A percentile compares a stretch with the other conserved stretches of the same genome.
These are phyloP conservation scores for Oncorhynchus kisutch DNA, from an alignment of 2,113 vertebrate species.

Conservation along the genomic window DNA sequence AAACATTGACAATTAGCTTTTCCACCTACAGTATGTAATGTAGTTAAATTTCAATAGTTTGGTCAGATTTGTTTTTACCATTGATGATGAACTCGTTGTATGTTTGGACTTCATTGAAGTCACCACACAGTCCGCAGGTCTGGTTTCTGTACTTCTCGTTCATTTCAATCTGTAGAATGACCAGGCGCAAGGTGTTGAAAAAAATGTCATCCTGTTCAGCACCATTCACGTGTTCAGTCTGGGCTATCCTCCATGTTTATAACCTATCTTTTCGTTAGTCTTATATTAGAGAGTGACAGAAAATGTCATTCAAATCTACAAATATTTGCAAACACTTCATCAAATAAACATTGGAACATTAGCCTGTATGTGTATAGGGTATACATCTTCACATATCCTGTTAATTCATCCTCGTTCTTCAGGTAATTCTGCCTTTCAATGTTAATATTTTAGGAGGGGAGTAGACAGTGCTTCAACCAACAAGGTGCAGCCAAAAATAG, in stretches of 20 bases:
- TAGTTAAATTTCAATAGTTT: not conserved
- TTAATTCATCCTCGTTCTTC: not conserved
- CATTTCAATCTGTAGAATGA: constrained; percentile 65
- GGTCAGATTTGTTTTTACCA: constrained; percentile 45
- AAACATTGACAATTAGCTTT: not conserved
- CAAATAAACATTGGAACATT: not conserved
- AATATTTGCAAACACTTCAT: constrained; percentile 1
- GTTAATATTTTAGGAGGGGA: too few species aligned
- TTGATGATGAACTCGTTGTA: constrained; percentile 53
- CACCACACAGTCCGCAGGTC: constrained; percentile 75
- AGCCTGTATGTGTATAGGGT: not conserved
- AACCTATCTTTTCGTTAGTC: not conserved
- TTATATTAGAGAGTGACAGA: not conserved
- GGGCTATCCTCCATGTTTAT: too few species aligned
- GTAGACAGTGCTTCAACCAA: too few species aligned
- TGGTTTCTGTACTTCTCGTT: constrained; percentile 57
- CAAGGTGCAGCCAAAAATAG: too few species aligned
- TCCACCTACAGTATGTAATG: not conserved
- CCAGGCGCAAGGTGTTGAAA: not conserved
- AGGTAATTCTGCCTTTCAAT: not conserved
- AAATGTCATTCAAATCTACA: not conserved
- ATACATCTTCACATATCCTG: not conserved
- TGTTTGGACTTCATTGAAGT: constrained; percentile 58
- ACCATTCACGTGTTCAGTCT: too few species aligned
- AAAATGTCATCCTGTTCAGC: not conserved